Evolutionary conservation across 2,888 invertebrate genomes (phyloP).

Genomic region (Embidobia sp.): DNA sequence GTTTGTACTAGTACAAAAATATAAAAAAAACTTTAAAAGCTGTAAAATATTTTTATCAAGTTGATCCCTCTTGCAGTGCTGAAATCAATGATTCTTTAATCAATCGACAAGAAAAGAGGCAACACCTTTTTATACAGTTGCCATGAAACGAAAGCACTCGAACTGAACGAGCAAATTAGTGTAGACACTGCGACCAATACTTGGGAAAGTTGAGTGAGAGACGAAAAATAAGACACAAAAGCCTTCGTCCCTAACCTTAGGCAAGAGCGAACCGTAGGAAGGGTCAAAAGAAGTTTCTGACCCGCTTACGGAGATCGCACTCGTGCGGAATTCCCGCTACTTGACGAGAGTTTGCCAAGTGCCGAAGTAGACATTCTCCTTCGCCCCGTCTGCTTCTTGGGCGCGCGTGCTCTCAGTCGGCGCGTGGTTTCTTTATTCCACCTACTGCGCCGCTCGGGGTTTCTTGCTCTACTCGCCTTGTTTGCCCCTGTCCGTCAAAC

Average conservation of each 20-base stretch:
- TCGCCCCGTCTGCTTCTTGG: slow-evolving; percentile 32
- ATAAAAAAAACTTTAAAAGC: no score
- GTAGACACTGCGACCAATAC: slow-evolving; percentile 16
- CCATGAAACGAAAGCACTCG: no score
- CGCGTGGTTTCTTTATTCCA: slow-evolving; percentile 69
- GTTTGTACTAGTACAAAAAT: no score
- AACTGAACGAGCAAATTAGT: no score
- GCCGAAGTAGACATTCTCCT: slow-evolving; percentile 73
- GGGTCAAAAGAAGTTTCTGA: slow-evolving; percentile 81
- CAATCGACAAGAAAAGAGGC: no score
- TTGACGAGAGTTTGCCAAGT: slow-evolving; percentile 78
- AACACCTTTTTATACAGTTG: no score
- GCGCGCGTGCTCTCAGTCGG: slow-evolving; percentile 36
- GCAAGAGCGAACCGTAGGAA: slow-evolving; percentile 71
- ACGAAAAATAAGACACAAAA: slow-evolving; percentile 69
- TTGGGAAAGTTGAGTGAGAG: slow-evolving; percentile 42
- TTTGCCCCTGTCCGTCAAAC: slow-evolving; percentile 62
- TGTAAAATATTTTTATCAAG: no score
- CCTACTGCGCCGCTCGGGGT: slow-evolving; percentile 54
- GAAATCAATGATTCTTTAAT: no score
- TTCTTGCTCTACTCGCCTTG: slow-evolving; percentile 67
- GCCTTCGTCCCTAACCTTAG: slow-evolving; percentile 77
- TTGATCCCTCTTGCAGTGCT: no score
- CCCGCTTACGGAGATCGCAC: slow-evolving; percentile 78
- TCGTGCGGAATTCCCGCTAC: slow-evolving; percentile 76